These are phyloP conservation scores for Psittacula cyanocephala DNA, from an alignment of 2,113 vertebrate species.

Conservation along the genomic window DNA sequence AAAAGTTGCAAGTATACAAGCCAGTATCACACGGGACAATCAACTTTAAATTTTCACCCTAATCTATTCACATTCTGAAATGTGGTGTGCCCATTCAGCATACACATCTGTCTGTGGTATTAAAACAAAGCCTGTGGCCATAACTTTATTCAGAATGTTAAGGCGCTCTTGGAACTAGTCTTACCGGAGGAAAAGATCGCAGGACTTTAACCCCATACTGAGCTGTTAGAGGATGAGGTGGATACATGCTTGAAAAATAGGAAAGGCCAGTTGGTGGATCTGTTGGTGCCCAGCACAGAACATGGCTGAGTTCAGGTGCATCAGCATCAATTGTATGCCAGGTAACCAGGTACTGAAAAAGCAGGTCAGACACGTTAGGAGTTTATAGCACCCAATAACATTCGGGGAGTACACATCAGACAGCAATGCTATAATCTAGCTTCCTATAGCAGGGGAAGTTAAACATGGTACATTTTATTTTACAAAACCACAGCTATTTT, in stretches of 20 bases:
- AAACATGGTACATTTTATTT: not conserved
- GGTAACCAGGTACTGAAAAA: conserved; percentile 90
- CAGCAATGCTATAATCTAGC: not conserved
- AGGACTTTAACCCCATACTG: conserved; percentile 97
- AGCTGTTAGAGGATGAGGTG: conserved; percentile 93
- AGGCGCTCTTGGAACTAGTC: not conserved
- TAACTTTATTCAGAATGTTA: not conserved
- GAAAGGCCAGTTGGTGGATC: conserved; percentile 97
- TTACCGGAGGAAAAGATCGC: conserved; percentile 93
- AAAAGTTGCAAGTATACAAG: not conserved
- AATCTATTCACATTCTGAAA: not conserved
- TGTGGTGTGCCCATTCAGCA: not conserved
- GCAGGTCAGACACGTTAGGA: not conserved
- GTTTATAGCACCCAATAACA: not conserved
- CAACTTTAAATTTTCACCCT: not conserved
- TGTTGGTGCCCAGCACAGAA: conserved; percentile 92
- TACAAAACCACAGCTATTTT: not conserved
- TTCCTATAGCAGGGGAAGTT: not conserved
- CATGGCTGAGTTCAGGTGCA: conserved; percentile 93
- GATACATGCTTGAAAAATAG: conserved; percentile 97
- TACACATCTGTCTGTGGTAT: rapidly evolving
- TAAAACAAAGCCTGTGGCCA: not conserved
- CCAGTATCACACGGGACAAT: not conserved
- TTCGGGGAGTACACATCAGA: not conserved
- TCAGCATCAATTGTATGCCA: conserved; percentile 98